Conservation (phyloP, 2,797 vertebrate species). For the Siniperca scherzeri region DNA sequence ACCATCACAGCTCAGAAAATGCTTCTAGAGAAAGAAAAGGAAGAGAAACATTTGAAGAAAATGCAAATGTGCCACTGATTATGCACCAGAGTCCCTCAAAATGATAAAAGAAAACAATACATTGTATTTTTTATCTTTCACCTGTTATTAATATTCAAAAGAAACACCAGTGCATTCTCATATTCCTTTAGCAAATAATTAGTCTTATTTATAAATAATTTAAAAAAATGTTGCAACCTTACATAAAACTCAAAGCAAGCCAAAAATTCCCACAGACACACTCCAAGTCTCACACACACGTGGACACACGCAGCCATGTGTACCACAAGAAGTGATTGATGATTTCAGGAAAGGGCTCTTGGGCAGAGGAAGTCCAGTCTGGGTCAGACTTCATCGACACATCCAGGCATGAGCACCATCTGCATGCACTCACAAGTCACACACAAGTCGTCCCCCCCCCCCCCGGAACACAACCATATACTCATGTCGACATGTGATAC, state of each 20-base stretch:
- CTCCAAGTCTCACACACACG: constrained; percentile 5
- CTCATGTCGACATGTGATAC: constrained; percentile 54
- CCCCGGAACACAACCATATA: constrained; percentile 45
- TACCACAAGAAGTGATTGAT: constrained; percentile 79
- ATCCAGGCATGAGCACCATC: constrained; percentile 71
- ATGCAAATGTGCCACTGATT: neutral
- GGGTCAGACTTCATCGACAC: constrained; percentile 75
- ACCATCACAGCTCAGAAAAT: neutral
- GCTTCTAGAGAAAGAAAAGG: neutral
- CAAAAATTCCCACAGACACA: neutral
- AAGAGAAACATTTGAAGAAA: constrained; percentile 2
- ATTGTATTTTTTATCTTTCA: neutral
- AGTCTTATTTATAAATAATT: neutral
- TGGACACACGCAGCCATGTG: constrained; percentile 27
- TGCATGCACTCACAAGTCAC: constrained; percentile 73
- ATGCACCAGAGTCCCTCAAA: neutral
- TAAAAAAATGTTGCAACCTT: neutral
- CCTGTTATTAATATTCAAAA: neutral
- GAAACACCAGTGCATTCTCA: neutral
- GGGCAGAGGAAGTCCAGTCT: constrained; percentile 83
- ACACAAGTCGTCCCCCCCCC: constrained; percentile 32
- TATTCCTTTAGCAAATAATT: neutral
- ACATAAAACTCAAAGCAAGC: constrained; percentile 14
- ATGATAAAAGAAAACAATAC: neutral
- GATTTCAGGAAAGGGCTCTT: constrained; percentile 81